Base-by-base conservation (phyloP, 2,797 vertebrate species). In the Gymnoscopelus microlampas region DNA sequence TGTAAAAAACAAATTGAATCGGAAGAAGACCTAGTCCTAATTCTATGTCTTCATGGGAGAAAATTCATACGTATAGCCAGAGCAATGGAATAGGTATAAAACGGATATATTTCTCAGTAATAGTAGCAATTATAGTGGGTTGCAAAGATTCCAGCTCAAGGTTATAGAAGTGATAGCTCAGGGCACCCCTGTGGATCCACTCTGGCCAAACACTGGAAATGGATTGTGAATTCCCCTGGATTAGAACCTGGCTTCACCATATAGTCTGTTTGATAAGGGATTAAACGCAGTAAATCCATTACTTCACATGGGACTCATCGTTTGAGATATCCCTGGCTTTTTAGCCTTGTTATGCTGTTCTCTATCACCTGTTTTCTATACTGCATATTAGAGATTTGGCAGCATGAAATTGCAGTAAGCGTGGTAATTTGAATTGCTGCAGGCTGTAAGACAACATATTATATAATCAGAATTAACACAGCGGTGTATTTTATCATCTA, bases 181-280 rank as follows among this genome's bases (percentile, higher is more conserved):
- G 77, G 81, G 78, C 81, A 85, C 86, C 85, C 80, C 77, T 84
- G 83, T 85, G 86, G 87, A 88, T 88, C 78, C 74, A 57, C 79
- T 83, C 69, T 89, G 76, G 69, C 77, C 87, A 89, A 90, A 90
- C 86, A 90, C 66, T 81, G 80, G 76, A 85, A 90, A 85, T 85
- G 68, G 81, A 82, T 87, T 71, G 71, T 85, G 85, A 88, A 92
- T 88, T 90, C 82, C 80, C 58, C 9, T 56, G 90, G 91, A 93
- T 92, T 92, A 91, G 64, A 78, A 63, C 63, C 68, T 66, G 77
- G 87, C 80, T 87, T 90, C 76, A 80, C 79, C 82, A 70, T 92
- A 87, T 85, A 87, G 86, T 84, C 77, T 92, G 90, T 94, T 92
- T 93, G 90, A 93, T 85, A 86, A 92, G 81, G 89, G 91, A 93